phyloP scores from a whole-genome alignment of 1,140 invertebrate species.

The Coptotermes formosanus region DNA sequence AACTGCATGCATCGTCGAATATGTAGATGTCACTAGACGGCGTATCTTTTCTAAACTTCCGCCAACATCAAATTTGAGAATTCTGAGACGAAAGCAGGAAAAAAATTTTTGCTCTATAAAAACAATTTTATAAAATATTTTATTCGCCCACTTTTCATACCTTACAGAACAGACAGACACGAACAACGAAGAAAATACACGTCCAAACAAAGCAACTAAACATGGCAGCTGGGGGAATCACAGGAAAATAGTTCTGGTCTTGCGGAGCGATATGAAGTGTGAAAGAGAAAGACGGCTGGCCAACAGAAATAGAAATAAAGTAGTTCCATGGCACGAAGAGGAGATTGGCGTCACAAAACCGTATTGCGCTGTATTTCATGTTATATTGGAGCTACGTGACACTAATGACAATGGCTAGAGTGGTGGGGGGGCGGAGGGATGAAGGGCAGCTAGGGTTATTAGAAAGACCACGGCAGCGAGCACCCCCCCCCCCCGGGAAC shows the following conservation, averaged over 20 bases:
- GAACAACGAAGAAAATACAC: not conserved
- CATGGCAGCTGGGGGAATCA: not conserved
- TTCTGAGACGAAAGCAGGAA: not conserved
- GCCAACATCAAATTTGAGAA: too few relatives aligned
- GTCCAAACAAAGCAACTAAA: not conserved
- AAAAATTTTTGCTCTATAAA: not conserved
- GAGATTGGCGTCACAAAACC: not conserved
- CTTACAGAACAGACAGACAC: not conserved
- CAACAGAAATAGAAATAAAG: not conserved
- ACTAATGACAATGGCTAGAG: not conserved
- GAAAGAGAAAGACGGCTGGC: not conserved
- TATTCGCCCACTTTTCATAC: not conserved
- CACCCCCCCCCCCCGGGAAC: not conserved
- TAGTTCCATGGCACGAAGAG: not conserved
- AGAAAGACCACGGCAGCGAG: not conserved
- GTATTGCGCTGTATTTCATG: constrained; percentile 15
- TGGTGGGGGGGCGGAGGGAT: not conserved
- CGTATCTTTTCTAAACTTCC: too few relatives aligned
- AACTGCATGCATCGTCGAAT: too few relatives aligned
- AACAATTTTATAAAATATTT: not conserved
- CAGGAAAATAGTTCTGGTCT: not conserved
- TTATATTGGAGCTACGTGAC: constrained; percentile 9
- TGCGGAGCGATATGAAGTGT: not conserved
- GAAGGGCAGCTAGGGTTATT: not conserved
- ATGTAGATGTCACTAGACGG: too few relatives aligned